Percentiles rank a stretch among this genome's conserved stretches.
phyloP scores from a whole-genome alignment of 1,140 invertebrate species.

The Lepidurus apus region DNA sequence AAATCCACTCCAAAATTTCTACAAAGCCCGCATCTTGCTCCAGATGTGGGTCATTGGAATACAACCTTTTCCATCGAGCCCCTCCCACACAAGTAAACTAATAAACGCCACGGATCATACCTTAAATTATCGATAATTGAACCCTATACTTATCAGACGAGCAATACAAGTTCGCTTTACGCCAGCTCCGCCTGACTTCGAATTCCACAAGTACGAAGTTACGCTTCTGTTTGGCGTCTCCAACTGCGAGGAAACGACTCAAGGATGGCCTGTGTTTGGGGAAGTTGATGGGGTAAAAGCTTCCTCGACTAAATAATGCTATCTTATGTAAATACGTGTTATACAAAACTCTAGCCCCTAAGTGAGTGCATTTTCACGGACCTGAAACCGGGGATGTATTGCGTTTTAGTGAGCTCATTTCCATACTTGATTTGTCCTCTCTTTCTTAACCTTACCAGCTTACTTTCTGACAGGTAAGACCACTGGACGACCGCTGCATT shows the following conservation, averaged over 20 bases:
- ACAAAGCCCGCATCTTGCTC: neutral
- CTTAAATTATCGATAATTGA: neutral
- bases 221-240: neutral
- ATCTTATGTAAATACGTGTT: neutral
- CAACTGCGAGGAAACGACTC: neutral
- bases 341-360: neutral
- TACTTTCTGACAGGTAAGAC: neutral
- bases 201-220: constrained; percentile 14
- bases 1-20: neutral
- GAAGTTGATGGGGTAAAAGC: neutral
- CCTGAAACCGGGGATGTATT: neutral
- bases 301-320: neutral
- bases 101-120: neutral
- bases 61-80: neutral
- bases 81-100: neutral
- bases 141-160: neutral
- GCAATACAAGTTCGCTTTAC: constrained; percentile 7
- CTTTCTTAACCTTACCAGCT: neutral
- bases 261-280: neutral
- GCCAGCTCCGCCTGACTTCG: neutral
- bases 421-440: neutral
- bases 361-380: neutral
- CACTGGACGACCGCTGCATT: neutral
- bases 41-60: constrained; percentile 21
- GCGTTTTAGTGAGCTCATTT: neutral